phyloP scores from a whole-genome alignment of 64 coral and sea anemone species.

The Actinia tenebrosa region DNA sequence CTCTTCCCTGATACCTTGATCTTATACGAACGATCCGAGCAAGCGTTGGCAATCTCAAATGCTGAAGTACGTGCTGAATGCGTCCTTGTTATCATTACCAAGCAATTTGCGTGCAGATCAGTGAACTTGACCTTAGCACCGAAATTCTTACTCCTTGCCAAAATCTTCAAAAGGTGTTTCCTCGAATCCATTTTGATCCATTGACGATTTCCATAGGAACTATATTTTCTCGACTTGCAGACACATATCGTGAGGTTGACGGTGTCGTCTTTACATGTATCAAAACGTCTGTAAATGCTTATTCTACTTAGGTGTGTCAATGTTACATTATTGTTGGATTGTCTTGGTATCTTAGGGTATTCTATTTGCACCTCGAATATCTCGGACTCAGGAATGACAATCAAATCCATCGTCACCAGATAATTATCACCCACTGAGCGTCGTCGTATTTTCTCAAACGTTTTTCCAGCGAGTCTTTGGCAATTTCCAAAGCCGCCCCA shows the following conservation, averaged over 20 bases:
- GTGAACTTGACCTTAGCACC: slow-evolving; percentile 9
- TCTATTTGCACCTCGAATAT: slow-evolving; percentile 70
- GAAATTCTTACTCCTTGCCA: not conserved
- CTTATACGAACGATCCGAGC: slow-evolving; percentile 47
- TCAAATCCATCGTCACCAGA: slow-evolving; percentile 62
- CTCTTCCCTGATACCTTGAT: slow-evolving; percentile 64
- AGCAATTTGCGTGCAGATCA: not conserved
- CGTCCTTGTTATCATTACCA: slow-evolving; percentile 10
- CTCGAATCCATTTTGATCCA: slow-evolving; percentile 8
- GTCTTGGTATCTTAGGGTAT: slow-evolving; percentile 30
- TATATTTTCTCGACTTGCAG: slow-evolving; percentile 41
- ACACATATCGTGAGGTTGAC: slow-evolving; percentile 59
- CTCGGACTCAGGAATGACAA: slow-evolving; percentile 55
- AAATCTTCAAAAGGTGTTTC: not conserved
- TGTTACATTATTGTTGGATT: slow-evolving; percentile 25
- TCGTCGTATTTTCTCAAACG: slow-evolving; percentile 71
- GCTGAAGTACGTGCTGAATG: not conserved
- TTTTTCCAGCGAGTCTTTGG: slow-evolving; percentile 56
- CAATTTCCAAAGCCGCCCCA: slow-evolving; percentile 49
- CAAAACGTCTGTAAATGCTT: slow-evolving; percentile 69
- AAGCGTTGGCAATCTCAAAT: slow-evolving; percentile 68
- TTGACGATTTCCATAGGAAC: not conserved
- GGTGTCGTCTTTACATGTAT: slow-evolving; percentile 54
- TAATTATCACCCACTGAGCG: slow-evolving; percentile 41
- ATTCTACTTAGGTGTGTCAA: slow-evolving; percentile 48